Conservation (phyloP, 2,113 vertebrate genomes). For the Oncorhynchus mykiss region DNA sequence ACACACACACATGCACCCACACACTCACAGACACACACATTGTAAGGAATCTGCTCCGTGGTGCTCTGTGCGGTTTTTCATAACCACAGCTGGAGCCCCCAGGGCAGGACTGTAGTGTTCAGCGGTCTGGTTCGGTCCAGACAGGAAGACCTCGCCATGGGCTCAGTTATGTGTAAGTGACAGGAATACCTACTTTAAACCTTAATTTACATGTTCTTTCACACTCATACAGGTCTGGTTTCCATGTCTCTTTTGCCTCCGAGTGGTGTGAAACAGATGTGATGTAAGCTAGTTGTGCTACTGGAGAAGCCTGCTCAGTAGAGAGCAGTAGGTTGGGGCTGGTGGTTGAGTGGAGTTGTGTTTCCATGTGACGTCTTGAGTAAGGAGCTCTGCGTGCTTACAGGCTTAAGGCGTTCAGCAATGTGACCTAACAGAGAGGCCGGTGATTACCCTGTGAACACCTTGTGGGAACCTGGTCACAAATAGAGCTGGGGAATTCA, state of each 20-base stretch:
- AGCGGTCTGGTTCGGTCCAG: not conserved
- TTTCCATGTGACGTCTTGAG: not conserved
- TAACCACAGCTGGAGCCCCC: slow-evolving; percentile 1
- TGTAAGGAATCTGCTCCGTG: not conserved
- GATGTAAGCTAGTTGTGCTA: no score
- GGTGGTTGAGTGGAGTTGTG: not conserved
- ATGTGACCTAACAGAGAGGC: not conserved
- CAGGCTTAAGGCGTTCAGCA: not conserved
- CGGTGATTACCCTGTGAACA: not conserved
- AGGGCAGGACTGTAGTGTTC: slow-evolving; percentile 3
- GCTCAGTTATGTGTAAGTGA: slow-evolving; percentile 69
- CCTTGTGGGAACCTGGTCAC: not conserved
- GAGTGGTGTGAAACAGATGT: not conserved
- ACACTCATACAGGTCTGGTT: not conserved
- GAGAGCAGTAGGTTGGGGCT: not conserved
- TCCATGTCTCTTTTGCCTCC: not conserved
- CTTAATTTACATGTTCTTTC: not conserved
- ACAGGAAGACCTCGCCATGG: slow-evolving; percentile 47
- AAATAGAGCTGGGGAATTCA: not conserved
- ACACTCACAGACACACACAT: slow-evolving; percentile 3
- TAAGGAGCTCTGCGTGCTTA: not conserved
- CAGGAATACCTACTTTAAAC: not conserved
- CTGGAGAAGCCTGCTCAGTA: not conserved
- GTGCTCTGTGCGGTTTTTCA: not conserved
- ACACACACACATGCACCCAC: not conserved